A percentile compares a stretch with the other conserved stretches of the same genome.
These are phyloP conservation scores for Danio kyathit DNA, from an alignment of 2,797 vertebrate genomes.

Conservation along the genomic window DNA sequence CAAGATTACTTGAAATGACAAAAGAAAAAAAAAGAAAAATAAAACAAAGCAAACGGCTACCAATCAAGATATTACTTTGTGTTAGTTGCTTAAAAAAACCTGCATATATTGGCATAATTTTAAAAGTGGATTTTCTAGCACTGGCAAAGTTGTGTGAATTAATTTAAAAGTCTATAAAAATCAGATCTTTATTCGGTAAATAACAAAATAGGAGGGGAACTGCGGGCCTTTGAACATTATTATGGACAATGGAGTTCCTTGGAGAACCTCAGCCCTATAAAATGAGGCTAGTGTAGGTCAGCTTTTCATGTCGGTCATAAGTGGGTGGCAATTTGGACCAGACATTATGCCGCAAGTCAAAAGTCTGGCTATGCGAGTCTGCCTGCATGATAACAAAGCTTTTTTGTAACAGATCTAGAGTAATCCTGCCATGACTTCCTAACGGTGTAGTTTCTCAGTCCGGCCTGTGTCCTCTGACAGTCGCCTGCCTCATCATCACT, in stretches of 20 bases:
- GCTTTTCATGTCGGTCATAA: not conserved
- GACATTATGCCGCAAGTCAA: conserved; percentile 12
- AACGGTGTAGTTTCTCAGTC: conserved; percentile 13
- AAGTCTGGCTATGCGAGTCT: not conserved
- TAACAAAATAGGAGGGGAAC: not conserved
- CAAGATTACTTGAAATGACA: too few relatives aligned
- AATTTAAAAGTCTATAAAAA: not conserved
- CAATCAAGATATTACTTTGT: not conserved
- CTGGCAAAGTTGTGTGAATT: not conserved
- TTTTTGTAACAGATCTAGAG: not conserved
- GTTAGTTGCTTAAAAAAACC: not conserved
- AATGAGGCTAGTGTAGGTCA: conserved; percentile 3
- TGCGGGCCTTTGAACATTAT: not conserved
- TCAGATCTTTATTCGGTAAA: not conserved
- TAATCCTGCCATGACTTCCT: not conserved
- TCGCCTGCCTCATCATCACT: conserved; percentile 41
- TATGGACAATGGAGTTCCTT: not conserved
- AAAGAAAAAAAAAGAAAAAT: too few relatives aligned
- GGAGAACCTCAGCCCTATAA: not conserved
- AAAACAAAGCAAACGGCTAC: not conserved
- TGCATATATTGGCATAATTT: not conserved
- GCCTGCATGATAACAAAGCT: conserved; percentile 5
- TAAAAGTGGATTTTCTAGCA: not conserved
- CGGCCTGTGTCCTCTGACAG: not conserved
- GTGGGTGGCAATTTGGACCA: not conserved